Evolutionary conservation across 2,888 invertebrate species (phyloP).

Genomic region (Leptopilina drosophilae): DNA sequence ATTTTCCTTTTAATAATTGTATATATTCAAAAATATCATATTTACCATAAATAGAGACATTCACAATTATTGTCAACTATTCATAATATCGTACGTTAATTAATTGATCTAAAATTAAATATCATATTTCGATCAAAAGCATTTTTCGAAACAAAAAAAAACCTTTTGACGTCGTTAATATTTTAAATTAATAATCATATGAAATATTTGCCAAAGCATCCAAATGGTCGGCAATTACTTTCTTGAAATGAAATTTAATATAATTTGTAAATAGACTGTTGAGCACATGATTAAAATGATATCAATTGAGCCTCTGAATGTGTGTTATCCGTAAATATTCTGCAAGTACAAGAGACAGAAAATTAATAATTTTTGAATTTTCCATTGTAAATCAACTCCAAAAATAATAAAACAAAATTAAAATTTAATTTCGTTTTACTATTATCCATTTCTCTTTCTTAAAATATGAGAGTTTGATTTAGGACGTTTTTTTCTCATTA

Average conservation of each 20-base stretch:
- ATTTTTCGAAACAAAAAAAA: not conserved
- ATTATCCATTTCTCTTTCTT: not conserved
- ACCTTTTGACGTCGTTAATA: slow-evolving; percentile 4
- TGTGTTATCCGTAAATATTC: too few species aligned
- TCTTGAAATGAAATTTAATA: too few species aligned
- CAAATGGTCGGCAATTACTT: too few species aligned
- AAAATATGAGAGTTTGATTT: not conserved
- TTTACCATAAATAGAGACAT: not conserved
- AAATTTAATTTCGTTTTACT: not conserved
- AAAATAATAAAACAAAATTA: not conserved
- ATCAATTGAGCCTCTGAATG: too few species aligned
- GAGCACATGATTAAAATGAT: too few species aligned
- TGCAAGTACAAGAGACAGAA: too few species aligned
- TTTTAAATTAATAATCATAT: not conserved
- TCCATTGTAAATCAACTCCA: not conserved
- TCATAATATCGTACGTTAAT: slow-evolving; percentile 11
- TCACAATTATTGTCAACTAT: not conserved
- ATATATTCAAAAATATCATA: slow-evolving; percentile 2
- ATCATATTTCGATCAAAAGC: slow-evolving; percentile 3
- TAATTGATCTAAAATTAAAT: slow-evolving; percentile 19
- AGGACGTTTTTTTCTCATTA: too few species aligned
- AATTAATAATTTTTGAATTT: too few species aligned
- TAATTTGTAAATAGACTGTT: too few species aligned
- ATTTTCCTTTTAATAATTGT: not conserved
- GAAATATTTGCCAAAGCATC: slow-evolving; percentile 1